Evolutionary conservation across 1,140 invertebrate species (phyloP).

Genomic region (Amphibalanus amphitrite): DNA sequence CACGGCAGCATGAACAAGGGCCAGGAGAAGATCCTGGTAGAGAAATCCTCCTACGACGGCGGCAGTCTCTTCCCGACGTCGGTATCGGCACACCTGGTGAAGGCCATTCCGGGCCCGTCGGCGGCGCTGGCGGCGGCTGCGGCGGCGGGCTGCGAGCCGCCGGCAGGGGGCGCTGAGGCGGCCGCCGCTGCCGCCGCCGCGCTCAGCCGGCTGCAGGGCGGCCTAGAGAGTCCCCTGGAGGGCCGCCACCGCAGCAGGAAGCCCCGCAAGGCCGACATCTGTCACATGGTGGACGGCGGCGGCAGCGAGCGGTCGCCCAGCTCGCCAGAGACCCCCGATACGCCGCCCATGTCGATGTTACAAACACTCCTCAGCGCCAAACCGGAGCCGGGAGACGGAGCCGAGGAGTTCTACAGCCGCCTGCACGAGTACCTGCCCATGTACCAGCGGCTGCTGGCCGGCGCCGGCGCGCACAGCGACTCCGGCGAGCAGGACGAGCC

Average conservation of each 20-base stretch:
- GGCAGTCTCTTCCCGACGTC: slow-evolving; percentile 67
- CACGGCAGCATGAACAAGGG: slow-evolving; percentile 8
- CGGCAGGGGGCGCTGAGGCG: slow-evolving; percentile 17
- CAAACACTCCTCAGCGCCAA: neutral
- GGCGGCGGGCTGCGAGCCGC: slow-evolving; percentile 36
- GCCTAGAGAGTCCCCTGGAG: slow-evolving; percentile 24
- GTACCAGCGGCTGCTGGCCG: slow-evolving; percentile 12
- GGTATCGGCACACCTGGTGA: slow-evolving; percentile 65
- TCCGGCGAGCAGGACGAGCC: slow-evolving; percentile 44
- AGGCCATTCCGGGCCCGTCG: slow-evolving; percentile 74
- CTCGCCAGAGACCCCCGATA: neutral
- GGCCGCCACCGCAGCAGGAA: slow-evolving; percentile 13
- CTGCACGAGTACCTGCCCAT: slow-evolving; percentile 9
- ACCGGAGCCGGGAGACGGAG: neutral
- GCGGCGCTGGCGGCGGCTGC: slow-evolving; percentile 22
- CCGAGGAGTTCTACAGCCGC: neutral
- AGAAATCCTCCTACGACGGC: slow-evolving; percentile 65
- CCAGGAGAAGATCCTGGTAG: slow-evolving; percentile 12
- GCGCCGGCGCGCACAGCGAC: slow-evolving; percentile 14
- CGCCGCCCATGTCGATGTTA: neutral
- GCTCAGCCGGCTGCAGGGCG: slow-evolving; percentile 25
- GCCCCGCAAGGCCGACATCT: slow-evolving; percentile 12
- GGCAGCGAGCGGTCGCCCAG: slow-evolving; percentile 2
- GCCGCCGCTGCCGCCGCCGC: slow-evolving; percentile 21
- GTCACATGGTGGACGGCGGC: slow-evolving; percentile 8